A percentile compares a stretch with the other conserved stretches of the same genome.
Conservation (phyloP, 2,888 invertebrate genomes). For the Uropetala carovei region DNA sequence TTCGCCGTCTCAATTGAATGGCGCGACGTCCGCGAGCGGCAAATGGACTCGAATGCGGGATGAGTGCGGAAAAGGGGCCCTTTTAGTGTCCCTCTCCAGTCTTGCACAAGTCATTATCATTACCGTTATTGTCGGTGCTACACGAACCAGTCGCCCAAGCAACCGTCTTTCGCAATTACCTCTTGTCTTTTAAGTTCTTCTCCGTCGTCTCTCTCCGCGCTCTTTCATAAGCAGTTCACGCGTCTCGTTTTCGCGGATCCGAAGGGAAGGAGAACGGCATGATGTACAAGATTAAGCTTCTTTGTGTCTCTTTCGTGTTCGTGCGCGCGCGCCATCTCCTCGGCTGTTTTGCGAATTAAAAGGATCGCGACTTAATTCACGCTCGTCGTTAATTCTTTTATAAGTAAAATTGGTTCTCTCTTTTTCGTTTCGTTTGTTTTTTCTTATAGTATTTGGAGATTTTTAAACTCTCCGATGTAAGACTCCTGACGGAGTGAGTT, state of each 20-base stretch:
- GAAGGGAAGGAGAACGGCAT: neutral
- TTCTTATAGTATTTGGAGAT: neutral
- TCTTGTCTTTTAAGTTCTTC: neutral
- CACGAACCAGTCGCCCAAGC: conserved; percentile 4
- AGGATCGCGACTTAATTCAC: neutral
- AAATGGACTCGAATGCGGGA: neutral
- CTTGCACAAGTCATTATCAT: conserved; percentile 12
- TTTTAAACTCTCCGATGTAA: neutral
- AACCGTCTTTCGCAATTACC: neutral
- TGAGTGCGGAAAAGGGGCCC: neutral
- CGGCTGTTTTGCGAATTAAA: neutral
- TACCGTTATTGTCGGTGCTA: conserved; percentile 23
- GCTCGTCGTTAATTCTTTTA: neutral
- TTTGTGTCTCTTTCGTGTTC: neutral
- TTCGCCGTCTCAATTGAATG: conserved; percentile 22
- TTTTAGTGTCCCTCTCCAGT: neutral
- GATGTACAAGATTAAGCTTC: neutral
- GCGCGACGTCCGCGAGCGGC: neutral
- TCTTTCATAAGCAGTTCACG: neutral
- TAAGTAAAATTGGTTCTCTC: neutral
- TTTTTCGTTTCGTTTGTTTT: neutral
- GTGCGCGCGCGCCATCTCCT: neutral
- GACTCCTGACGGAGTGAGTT: neutral
- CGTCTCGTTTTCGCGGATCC: neutral
- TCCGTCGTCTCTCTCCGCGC: neutral